A percentile compares a stretch with the other conserved stretches of the same genome.
phyloP scores from a whole-genome alignment of 1,140 invertebrate species.

The Penaeus indicus region DNA sequence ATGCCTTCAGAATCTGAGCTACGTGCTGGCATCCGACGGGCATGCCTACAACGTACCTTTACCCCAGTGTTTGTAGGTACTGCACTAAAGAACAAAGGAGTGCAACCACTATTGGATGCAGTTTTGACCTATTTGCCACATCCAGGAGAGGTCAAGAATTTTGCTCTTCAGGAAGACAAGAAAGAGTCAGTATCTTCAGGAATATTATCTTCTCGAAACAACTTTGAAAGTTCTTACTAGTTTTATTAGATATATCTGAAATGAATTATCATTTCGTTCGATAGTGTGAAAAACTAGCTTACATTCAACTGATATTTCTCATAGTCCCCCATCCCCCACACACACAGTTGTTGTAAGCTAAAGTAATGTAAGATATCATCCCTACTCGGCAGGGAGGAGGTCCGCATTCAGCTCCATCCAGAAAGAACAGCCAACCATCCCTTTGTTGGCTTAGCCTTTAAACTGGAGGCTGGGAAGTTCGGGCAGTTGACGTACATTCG shows the following conservation, averaged over 20 bases:
- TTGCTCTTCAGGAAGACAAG: conserved; percentile 76
- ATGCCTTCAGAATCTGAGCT: conserved; percentile 83
- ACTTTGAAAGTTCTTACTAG: not conserved
- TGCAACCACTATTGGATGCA: conserved; percentile 94
- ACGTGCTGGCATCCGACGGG: conserved; percentile 85
- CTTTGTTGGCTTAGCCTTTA: conserved; percentile 96
- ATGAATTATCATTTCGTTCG: too few relatives aligned
- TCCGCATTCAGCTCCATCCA: conserved; percentile 81
- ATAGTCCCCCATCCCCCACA: too few relatives aligned
- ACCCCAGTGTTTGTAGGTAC: conserved; percentile 93
- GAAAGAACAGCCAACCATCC: conserved; percentile 79
- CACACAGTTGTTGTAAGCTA: too few relatives aligned
- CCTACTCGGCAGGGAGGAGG: conserved; percentile 49
- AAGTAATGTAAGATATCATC: conserved; percentile 21
- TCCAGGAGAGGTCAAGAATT: conserved; percentile 94
- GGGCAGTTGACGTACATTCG: conserved; percentile 99
- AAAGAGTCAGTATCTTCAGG: conserved; percentile 62
- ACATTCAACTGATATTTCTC: too few relatives aligned
- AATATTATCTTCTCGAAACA: not conserved
- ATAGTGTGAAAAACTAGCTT: too few relatives aligned
- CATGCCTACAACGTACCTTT: conserved; percentile 87
- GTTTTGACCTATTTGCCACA: conserved; percentile 94
- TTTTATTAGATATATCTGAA: too few relatives aligned
- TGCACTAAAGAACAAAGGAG: conserved; percentile 98
- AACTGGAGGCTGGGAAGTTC: conserved; percentile 94